These are phyloP conservation scores for Bubo blakistoni DNA, from an alignment of 2,113 vertebrate genomes.

Conservation along the genomic window DNA sequence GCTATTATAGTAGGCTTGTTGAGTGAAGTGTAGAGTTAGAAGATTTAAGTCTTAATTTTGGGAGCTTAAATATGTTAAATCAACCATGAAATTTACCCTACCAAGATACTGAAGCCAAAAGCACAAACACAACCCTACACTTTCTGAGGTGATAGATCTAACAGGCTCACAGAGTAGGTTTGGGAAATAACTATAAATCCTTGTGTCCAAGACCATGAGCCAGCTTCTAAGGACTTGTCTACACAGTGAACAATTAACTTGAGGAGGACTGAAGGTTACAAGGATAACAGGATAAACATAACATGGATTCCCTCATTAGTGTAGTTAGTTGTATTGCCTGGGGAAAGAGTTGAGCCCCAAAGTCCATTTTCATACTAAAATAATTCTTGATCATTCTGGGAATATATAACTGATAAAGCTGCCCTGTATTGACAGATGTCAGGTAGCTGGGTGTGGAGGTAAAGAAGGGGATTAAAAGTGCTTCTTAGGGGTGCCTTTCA, in stretches of 20 bases:
- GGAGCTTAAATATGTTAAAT: background rate
- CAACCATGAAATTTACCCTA: background rate
- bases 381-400: background rate
- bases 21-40: background rate
- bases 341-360: background rate
- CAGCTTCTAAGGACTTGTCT: background rate
- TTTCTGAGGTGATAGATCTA: background rate
- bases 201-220: background rate
- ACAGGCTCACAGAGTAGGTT: background rate
- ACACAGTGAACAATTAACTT: background rate
- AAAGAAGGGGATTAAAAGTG: background rate
- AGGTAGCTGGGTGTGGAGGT: background rate
- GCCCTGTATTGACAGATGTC: background rate
- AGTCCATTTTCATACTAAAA: background rate
- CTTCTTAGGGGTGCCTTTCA: background rate
- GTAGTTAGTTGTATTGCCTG: background rate
- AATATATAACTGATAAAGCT: background rate
- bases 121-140: background rate
- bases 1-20: background rate
- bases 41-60: background rate
- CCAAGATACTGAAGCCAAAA: background rate
- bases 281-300: background rate
- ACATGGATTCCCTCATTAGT: background rate
- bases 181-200: background rate
- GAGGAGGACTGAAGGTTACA: background rate